A percentile compares a stretch with the other conserved stretches of the same genome.
phyloP scores from a whole-genome alignment of 1,140 invertebrate genomes.

The Aphelinus atriplicis region DNA sequence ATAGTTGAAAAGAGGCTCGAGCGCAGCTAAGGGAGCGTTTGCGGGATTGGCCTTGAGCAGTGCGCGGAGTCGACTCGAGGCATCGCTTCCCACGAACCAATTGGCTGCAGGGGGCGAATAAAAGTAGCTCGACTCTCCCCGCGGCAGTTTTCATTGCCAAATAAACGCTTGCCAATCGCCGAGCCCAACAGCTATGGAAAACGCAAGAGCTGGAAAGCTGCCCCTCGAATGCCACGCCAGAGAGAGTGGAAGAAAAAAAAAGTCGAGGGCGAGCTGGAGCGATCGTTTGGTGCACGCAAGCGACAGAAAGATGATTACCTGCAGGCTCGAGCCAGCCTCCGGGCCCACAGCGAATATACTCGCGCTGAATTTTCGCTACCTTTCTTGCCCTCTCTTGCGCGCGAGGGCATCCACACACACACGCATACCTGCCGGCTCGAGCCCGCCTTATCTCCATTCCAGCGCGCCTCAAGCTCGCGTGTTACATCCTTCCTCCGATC shows the following conservation, averaged over 20 bases:
- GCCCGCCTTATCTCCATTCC: too few species aligned
- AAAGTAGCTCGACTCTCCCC: slow-evolving; percentile 38
- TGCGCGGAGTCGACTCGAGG: slow-evolving; percentile 12
- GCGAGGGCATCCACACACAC: neutral
- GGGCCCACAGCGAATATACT: slow-evolving; percentile 29
- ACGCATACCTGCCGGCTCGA: too few species aligned
- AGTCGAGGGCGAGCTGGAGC: neutral
- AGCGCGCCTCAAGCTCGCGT: too few species aligned
- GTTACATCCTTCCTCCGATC: slow-evolving; percentile 36
- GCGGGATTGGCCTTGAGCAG: slow-evolving; percentile 16
- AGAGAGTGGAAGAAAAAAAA: slow-evolving; percentile 32
- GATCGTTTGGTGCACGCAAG: slow-evolving; percentile 60
- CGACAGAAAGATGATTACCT: slow-evolving; percentile 60
- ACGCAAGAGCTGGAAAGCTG: neutral
- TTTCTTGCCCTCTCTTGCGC: slow-evolving; percentile 36
- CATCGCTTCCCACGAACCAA: slow-evolving; percentile 53
- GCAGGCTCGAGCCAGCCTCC: slow-evolving; percentile 38
- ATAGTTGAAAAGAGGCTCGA: neutral
- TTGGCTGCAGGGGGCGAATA: slow-evolving; percentile 51
- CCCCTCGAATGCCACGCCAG: neutral
- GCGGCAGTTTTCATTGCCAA: slow-evolving; percentile 50
- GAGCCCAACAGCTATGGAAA: slow-evolving; percentile 18
- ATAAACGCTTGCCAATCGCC: slow-evolving; percentile 59
- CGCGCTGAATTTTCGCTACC: slow-evolving; percentile 29
- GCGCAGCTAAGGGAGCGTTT: slow-evolving; percentile 17